Conservation (phyloP, 2,113 vertebrate species). For the Poicephalus meyeri region DNA sequence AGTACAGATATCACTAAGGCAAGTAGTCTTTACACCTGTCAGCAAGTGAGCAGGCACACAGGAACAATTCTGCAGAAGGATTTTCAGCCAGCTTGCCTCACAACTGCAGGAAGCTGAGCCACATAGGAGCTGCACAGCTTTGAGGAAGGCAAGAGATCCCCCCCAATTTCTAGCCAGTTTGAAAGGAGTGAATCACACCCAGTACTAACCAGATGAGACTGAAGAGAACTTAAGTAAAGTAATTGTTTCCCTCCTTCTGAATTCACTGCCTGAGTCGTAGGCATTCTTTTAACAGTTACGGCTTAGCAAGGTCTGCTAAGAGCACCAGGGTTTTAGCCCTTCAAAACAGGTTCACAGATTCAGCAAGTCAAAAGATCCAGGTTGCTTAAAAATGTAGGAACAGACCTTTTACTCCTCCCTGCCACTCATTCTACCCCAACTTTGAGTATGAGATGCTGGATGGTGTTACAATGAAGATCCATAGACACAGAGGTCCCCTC, state of each 20-base stretch:
- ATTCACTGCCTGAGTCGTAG: not conserved
- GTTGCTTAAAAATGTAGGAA: not conserved
- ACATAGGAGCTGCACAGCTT: fast-evolving
- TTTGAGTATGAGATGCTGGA: not conserved
- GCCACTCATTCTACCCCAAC: fast-evolving
- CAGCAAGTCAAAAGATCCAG: not conserved
- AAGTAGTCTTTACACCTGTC: not conserved
- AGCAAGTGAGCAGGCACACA: not conserved
- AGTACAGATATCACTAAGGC: not conserved
- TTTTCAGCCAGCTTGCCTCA: not conserved
- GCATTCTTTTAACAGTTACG: not conserved
- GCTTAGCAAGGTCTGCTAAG: not conserved
- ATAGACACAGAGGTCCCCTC: fast-evolving
- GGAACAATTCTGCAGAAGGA: not conserved
- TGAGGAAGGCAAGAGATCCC: not conserved
- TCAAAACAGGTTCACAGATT: not conserved
- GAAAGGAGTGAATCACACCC: not conserved
- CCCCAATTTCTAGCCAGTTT: not conserved
- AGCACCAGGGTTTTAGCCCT: not conserved
- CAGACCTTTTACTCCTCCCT: not conserved
- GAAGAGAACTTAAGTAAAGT: not conserved
- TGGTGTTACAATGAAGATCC: not conserved
- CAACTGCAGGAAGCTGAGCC: not conserved
- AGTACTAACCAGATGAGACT: not conserved
- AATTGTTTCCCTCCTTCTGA: not conserved